Evolutionary conservation across 23 tunicate genomes (phyloP).

Genomic region (Pegea sp.): DNA sequence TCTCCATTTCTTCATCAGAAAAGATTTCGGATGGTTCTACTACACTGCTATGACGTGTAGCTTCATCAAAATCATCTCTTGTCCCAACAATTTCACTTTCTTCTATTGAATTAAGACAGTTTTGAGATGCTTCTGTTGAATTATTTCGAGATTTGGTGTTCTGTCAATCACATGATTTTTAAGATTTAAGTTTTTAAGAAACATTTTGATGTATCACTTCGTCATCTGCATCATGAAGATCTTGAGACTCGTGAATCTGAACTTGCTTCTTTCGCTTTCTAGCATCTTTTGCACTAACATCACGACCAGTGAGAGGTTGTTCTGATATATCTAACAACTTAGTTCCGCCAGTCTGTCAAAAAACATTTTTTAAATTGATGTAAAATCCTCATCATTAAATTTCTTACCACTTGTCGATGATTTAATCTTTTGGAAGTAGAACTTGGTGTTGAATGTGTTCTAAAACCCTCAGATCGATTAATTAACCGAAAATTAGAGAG

Average conservation of each 20-base stretch:
- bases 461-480: conserved; percentile 12
- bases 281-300: conserved; percentile 31
- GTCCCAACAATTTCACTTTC: no score
- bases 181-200: neutral
- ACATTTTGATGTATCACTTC: neutral
- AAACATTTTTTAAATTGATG: no score
- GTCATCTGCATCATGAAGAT: neutral
- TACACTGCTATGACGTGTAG: no score
- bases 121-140: no score
- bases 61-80: no score
- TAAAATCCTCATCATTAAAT: no score
- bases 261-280: conserved; percentile 58
- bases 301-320: conserved; percentile 67
- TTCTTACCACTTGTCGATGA: no score
- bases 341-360: conserved; percentile 78
- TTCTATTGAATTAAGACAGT: no score
- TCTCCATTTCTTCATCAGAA: no score
- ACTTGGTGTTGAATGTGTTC: conserved; percentile 19
- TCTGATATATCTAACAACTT: conserved; percentile 82
- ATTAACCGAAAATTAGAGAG: conserved; percentile 16
- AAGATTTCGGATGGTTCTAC: no score
- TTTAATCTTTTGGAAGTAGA: no score
- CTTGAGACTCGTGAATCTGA: conserved; percentile 2
- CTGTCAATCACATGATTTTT: neutral
- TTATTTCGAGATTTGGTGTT: no score